phyloP scores from a whole-genome alignment of 2,113 vertebrate species.

The Pheucticus melanocephalus region DNA sequence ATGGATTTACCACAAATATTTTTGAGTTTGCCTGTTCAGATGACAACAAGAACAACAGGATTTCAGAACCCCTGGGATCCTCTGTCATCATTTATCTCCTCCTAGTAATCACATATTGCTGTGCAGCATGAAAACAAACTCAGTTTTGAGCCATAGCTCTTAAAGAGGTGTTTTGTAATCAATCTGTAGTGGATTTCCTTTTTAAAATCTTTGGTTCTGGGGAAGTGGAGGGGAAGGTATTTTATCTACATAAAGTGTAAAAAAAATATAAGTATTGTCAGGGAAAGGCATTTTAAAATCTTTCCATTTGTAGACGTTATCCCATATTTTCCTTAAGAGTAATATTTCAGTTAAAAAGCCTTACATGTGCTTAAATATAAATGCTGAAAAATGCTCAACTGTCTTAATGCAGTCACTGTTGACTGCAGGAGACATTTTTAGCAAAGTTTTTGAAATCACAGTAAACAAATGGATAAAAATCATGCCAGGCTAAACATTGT shows the following conservation, averaged over 20 bases:
- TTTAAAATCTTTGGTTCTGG: not conserved
- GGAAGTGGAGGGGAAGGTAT: fast-evolving
- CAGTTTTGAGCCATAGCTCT: not conserved
- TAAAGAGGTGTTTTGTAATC: not conserved
- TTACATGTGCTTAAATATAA: not conserved
- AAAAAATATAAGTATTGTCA: not conserved
- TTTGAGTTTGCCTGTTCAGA: not conserved
- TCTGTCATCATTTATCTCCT: not conserved
- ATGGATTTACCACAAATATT: not conserved
- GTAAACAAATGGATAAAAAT: constrained; percentile 37
- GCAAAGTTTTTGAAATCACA: not conserved
- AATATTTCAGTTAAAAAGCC: not conserved
- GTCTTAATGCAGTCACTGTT: not conserved
- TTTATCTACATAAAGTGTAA: not conserved
- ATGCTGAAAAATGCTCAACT: not conserved
- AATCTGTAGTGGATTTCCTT: not conserved
- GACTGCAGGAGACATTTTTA: not conserved
- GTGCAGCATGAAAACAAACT: not conserved
- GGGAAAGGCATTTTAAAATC: not conserved
- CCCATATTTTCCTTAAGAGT: not conserved
- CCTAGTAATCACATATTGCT: not conserved
- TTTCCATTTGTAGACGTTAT: not conserved
- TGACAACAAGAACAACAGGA: not conserved
- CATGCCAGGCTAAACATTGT: constrained; percentile 5
- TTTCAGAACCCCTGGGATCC: not conserved